phyloP scores from a whole-genome alignment of 2,797 vertebrate genomes.

The Rhinophrynus dorsalis region DNA sequence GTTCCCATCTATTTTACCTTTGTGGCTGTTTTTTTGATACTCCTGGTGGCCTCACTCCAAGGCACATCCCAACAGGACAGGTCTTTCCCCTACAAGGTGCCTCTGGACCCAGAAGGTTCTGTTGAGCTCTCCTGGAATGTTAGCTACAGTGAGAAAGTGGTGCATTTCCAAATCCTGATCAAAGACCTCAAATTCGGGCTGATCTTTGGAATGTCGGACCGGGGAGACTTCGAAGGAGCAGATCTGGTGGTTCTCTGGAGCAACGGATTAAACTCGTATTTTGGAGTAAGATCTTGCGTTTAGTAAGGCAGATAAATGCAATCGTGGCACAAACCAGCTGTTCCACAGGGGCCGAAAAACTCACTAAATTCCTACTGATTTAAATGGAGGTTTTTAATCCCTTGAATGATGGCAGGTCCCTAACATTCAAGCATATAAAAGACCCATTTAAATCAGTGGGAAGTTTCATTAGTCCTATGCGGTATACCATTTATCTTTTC shows the following conservation, averaged over 20 bases:
- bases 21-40: constrained; percentile 80
- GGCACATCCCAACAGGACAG: constrained; percentile 51
- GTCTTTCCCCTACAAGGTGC: constrained; percentile 79
- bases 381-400: too few species aligned
- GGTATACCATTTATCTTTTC: too few species aligned
- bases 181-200: constrained; percentile 73
- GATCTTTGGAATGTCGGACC: constrained; percentile 90
- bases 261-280: constrained; percentile 71
- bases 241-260: constrained; percentile 90
- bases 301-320: too few species aligned
- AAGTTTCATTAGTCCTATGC: too few species aligned
- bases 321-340: too few species aligned
- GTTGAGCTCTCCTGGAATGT: constrained; percentile 89
- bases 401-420: too few species aligned
- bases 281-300: constrained; percentile 69
- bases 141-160: constrained; percentile 74
- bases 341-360: too few species aligned
- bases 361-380: too few species aligned
- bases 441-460: too few species aligned
- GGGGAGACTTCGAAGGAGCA: constrained; percentile 80
- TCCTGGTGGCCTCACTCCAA: constrained; percentile 87
- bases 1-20: constrained; percentile 86
- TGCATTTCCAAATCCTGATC: constrained; percentile 78
- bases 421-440: too few species aligned
- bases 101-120: constrained; percentile 78